Percentiles rank a stretch among this genome's conserved stretches.
phyloP scores from a whole-genome alignment of 2,888 invertebrate genomes.

The Drosophila anceps region DNA sequence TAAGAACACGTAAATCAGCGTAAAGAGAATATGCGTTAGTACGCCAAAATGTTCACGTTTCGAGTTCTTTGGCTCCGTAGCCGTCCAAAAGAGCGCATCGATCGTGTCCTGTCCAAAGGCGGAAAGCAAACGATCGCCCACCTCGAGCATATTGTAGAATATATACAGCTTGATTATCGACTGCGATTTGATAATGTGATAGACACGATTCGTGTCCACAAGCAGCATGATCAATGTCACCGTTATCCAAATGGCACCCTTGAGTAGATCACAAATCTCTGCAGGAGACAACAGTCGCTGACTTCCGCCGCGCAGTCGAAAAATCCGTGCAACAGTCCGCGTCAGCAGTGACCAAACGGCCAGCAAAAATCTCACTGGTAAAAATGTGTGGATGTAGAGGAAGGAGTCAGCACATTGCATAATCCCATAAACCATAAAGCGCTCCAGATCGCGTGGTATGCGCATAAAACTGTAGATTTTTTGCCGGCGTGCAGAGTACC shows the following conservation, averaged over 20 bases:
- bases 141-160: constrained; percentile 99
- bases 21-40: constrained; percentile 95
- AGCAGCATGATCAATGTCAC: constrained; percentile 93
- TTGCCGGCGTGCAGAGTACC: constrained; percentile 96
- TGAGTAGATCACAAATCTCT: constrained; percentile 98
- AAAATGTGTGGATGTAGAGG: constrained; percentile 98
- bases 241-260: constrained; percentile 94
- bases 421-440: constrained; percentile 97
- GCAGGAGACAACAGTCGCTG: constrained; percentile 91
- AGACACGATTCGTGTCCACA: constrained; percentile 98
- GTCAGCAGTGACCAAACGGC: constrained; percentile 93
- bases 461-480: constrained; percentile 98
- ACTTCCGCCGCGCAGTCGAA: constrained; percentile 87
- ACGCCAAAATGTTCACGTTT: constrained; percentile 94
- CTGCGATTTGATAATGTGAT: constrained; percentile 98
- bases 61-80: constrained; percentile 95
- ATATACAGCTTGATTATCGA: constrained; percentile 99
- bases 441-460: constrained; percentile 96
- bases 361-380: constrained; percentile 96
- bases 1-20: constrained; percentile 95
- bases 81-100: constrained; percentile 99
- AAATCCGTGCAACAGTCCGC: constrained; percentile 90
- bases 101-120: constrained; percentile 99
- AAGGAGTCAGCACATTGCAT: constrained; percentile 99
- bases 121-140: constrained; percentile 97